Percentiles rank a stretch among this genome's conserved stretches.
phyloP scores from a whole-genome alignment of 2,113 vertebrate genomes.

The Larimichthys polyactis region DNA sequence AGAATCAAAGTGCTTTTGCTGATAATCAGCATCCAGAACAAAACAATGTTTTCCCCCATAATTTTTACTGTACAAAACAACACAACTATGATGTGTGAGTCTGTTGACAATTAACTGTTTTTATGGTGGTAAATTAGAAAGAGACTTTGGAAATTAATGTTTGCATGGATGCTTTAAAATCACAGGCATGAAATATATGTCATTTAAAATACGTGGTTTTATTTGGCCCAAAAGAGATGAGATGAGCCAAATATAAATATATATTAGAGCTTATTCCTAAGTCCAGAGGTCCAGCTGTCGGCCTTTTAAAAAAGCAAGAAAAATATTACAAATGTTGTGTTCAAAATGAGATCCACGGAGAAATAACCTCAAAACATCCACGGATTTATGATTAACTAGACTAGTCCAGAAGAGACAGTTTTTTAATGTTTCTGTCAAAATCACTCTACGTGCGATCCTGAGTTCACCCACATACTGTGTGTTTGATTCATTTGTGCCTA shows the following conservation, averaged over 20 bases:
- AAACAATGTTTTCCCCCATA: not conserved
- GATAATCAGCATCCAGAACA: not conserved
- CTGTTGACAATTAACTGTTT: not conserved
- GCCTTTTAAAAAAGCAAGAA: not conserved
- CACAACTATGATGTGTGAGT: not conserved
- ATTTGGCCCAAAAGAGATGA: not conserved
- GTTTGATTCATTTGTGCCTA: not conserved
- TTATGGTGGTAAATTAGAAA: not conserved
- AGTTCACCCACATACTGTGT: not conserved
- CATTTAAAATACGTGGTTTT: constrained; percentile 2
- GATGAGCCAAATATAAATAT: not conserved
- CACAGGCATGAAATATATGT: not conserved
- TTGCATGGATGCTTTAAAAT: not conserved
- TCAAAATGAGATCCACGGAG: not conserved
- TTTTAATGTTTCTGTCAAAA: not conserved
- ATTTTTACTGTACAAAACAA: not conserved
- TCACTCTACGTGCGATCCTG: accelerated
- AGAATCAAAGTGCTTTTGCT: not conserved
- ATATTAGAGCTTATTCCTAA: not conserved
- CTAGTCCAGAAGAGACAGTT: not conserved
- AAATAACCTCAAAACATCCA: not conserved
- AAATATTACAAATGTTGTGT: not conserved
- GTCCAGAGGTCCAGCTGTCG: not conserved
- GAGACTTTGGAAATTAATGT: not conserved
- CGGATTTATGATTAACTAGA: not conserved